Conservation (phyloP, 2,113 vertebrate genomes). For the Myxocyprinus asiaticus region DNA sequence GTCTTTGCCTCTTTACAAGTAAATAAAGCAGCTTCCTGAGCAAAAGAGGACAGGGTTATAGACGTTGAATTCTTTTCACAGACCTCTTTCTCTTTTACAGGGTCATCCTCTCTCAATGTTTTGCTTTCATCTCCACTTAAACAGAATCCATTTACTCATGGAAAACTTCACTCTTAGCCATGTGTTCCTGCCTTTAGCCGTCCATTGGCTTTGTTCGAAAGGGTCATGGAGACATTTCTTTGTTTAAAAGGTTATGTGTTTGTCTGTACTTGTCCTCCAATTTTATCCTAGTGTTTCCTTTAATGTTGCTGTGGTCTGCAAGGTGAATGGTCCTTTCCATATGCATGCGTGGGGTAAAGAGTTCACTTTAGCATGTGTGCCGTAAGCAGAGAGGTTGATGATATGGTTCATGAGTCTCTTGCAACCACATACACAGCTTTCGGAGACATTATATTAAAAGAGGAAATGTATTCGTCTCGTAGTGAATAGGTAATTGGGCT, state of each 20-base stretch:
- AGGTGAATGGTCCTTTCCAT: conserved; percentile 36
- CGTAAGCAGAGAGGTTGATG: conserved; percentile 20
- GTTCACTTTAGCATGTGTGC: conserved; percentile 40
- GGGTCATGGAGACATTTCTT: conserved; percentile 29
- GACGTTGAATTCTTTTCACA: conserved; percentile 15
- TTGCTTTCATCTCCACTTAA: conserved; percentile 55
- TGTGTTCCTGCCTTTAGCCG: conserved; percentile 30
- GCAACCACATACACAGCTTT: conserved; percentile 6
- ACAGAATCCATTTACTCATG: conserved; percentile 52
- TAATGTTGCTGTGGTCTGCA: conserved; percentile 39
- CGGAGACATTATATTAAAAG: conserved; percentile 35
- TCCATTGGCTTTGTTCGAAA: conserved; percentile 39
- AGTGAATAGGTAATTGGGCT: conserved; percentile 1
- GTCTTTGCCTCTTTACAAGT: conserved; percentile 16
- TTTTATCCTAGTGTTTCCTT: conserved; percentile 30
- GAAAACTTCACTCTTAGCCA: background rate
- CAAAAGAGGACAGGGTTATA: conserved; percentile 18
- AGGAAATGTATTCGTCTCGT: conserved; percentile 17
- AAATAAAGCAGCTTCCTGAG: conserved; percentile 43
- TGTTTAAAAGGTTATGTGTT: conserved; percentile 37
- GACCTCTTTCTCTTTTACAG: conserved; percentile 48
- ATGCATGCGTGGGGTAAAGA: conserved; percentile 42
- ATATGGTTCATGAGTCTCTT: background rate
- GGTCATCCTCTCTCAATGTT: conserved; percentile 28
- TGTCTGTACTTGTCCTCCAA: conserved; percentile 13